A percentile compares a stretch with the other conserved stretches of the same genome.
Conservation (phyloP, 2,797 vertebrate species). For the Mormyrops attenuatus region DNA sequence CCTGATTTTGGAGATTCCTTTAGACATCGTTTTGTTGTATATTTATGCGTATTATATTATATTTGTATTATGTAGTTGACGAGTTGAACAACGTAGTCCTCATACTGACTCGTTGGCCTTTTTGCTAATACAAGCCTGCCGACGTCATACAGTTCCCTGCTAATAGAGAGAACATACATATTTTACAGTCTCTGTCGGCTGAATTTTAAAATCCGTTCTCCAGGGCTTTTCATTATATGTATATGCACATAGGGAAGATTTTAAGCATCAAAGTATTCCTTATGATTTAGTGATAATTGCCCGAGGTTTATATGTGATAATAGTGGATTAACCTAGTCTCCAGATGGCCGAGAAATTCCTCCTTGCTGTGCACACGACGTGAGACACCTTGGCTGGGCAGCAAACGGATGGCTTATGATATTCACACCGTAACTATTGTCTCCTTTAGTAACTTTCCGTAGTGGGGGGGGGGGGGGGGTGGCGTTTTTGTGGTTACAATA, state of each 20-base stretch:
- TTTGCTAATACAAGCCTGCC: background rate
- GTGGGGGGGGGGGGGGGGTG: background rate
- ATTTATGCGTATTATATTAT: background rate
- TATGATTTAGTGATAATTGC: background rate
- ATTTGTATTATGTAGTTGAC: background rate
- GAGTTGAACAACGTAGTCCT: background rate
- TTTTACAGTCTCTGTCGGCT: background rate
- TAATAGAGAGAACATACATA: background rate
- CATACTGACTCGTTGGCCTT: background rate
- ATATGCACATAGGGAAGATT: background rate
- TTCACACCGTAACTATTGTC: background rate
- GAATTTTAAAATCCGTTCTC: background rate
- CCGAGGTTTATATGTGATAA: background rate
- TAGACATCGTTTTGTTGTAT: background rate
- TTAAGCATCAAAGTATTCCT: conserved; percentile 3
- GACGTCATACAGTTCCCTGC: conserved; percentile 6
- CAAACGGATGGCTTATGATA: background rate
- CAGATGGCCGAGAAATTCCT: conserved; percentile 6
- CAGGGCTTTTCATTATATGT: background rate
- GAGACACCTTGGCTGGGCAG: background rate
- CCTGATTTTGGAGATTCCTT: background rate
- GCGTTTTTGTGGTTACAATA: too few relatives aligned
- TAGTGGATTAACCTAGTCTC: background rate
- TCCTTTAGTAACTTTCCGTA: background rate
- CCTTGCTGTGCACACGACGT: background rate